Evolutionary conservation across 2,888 invertebrate genomes (phyloP), one percentile per base, ranked within the genome.

Genomic region (Tiphia femorata): DNA sequence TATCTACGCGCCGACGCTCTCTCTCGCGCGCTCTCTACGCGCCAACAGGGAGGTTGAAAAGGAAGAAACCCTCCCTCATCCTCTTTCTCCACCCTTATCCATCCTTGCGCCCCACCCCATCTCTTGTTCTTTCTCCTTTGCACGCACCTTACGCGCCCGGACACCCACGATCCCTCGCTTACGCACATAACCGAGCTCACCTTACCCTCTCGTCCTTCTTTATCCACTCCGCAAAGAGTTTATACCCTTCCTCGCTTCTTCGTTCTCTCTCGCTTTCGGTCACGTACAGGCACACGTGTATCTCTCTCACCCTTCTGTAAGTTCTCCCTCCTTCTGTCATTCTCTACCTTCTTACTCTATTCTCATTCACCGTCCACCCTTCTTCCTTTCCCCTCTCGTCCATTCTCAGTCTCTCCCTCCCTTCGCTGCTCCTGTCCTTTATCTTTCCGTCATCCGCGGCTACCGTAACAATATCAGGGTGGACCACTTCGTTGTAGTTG

Each of bases 51-150:
- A 56, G 49, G 66, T 54, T 58, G 62, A 62, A 58, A 68, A 58
- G 64, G 51, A 68, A 62, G 65, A 64, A 58, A 64, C 50, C 58
- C 51, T 46, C 48, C 55, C 48, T 43, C 50, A 42, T 47, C 27
- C 38, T 44, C 49, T 17, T 41, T 54, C 43, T 21, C 47, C 40
- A 16, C 38, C 46, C 23, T 42, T 49, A 33, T 37, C 29, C 25
- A 48, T 49, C 37, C 47, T 56, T 52, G 47, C 47, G 44, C 49
- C 43, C 46, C 46, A 46, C 58, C 43, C 43, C 16, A 40, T 33
- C 47, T 38, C 38, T 46, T 17, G 43, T 43, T 47, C 37, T 6
- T 42, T 27, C 25, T 12, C 42, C 41, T 40, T 23, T 41, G n/a
- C n/a, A n/a, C n/a, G n/a, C n/a, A n/a, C n/a, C n/a, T n/a, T n/a